Conservation (phyloP, 2,113 vertebrate species). For the Apistogramma diplotaenia region DNA sequence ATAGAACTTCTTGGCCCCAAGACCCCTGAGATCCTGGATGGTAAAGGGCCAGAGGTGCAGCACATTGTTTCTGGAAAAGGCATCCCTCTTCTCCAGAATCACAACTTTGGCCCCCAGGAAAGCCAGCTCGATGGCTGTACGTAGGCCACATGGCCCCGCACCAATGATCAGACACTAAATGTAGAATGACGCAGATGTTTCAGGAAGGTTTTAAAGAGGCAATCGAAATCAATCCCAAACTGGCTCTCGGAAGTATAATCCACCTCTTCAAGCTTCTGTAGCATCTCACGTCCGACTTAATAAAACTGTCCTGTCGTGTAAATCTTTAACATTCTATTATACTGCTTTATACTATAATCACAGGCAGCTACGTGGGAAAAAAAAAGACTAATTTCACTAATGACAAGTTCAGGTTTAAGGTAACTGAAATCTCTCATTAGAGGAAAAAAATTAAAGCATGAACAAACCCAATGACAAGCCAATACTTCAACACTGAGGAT, state of each 20-base stretch:
- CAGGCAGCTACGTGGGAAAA: background rate
- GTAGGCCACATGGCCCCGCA: constrained; percentile 94
- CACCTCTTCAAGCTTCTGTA: background rate
- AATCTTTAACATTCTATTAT: background rate
- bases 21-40: constrained; percentile 92
- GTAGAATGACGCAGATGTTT: background rate
- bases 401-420: background rate
- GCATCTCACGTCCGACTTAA: background rate
- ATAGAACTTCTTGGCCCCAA: constrained; percentile 97
- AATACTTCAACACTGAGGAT: background rate
- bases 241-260: background rate
- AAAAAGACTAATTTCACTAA: background rate
- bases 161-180: constrained; percentile 96
- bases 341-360: background rate
- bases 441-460: background rate
- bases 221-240: background rate
- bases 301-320: rapidly evolving
- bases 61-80: constrained; percentile 97
- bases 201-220: rapidly evolving
- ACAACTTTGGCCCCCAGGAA: constrained; percentile 96
- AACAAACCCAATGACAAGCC: background rate
- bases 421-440: rapidly evolving
- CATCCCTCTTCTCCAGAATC: constrained; percentile 94
- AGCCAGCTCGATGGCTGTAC: constrained; percentile 92
- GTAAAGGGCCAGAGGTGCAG: constrained; percentile 97